phyloP scores from a whole-genome alignment of 2,888 invertebrate genomes.

The Byasa hedistus region DNA sequence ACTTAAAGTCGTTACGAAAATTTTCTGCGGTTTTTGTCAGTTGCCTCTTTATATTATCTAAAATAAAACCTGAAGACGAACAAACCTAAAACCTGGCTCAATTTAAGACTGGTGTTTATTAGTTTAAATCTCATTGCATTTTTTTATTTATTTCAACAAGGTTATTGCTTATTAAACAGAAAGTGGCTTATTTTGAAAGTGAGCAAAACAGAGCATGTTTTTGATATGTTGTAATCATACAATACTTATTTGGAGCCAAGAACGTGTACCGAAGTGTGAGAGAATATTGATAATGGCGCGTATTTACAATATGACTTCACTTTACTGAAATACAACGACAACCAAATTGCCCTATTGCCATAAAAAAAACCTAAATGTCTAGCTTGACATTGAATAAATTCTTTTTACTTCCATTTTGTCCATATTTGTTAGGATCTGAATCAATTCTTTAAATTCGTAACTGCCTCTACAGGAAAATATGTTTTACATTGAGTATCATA shows the following conservation, averaged over 20 bases:
- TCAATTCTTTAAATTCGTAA: no score
- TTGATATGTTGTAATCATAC: neutral
- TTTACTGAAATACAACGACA: neutral
- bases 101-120: no score
- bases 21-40: neutral
- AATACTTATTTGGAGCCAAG: constrained; percentile 1
- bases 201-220: neutral
- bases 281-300: neutral
- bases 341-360: no score
- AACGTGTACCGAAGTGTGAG: constrained; percentile 3
- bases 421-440: no score
- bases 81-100: no score
- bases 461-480: no score
- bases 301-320: neutral
- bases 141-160: neutral
- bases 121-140: no score
- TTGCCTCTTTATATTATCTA: neutral
- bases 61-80: neutral
- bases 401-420: no score
- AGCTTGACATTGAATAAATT: no score
- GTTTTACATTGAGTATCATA: no score
- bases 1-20: no score
- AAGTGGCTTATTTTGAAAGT: neutral
- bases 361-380: no score
- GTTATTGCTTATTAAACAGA: neutral